phyloP scores from a whole-genome alignment of 2,888 invertebrate genomes.

The Iselma pallidipennis region DNA sequence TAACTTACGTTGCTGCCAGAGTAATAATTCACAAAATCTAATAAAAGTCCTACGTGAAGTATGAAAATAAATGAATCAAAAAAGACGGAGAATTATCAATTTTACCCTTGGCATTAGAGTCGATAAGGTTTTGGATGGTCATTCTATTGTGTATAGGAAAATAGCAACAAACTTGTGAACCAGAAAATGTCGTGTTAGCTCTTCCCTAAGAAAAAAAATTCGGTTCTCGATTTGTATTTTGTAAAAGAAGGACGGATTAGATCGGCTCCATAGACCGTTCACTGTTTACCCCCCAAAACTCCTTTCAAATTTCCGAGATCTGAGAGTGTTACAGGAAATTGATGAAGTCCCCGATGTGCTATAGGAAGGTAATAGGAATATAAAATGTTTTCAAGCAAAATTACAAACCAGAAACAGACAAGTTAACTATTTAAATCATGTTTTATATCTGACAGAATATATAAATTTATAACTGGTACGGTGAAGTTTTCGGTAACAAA shows the following conservation, averaged over 20 bases:
- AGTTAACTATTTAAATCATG: too few species aligned
- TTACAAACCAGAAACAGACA: not conserved
- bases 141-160: too few species aligned
- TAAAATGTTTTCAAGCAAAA: slow-evolving; percentile 8
- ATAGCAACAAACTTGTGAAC: not conserved
- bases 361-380: slow-evolving; percentile 18
- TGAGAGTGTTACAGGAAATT: slow-evolving; percentile 7
- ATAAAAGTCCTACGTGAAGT: too few species aligned
- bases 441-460: too few species aligned
- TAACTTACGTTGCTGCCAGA: too few species aligned
- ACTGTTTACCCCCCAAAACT: not conserved
- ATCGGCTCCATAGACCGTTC: too few species aligned
- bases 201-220: not conserved
- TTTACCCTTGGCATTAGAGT: too few species aligned
- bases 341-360: slow-evolving; percentile 21
- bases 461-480: not conserved
- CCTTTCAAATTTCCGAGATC: not conserved
- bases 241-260: too few species aligned
- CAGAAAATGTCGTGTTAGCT: not conserved
- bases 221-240: not conserved
- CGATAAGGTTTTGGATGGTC: too few species aligned
- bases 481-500: not conserved
- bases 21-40: too few species aligned
- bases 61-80: not conserved
- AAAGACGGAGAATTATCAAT: too few species aligned